Percentiles rank a stretch among this genome's conserved stretches.
These are phyloP conservation scores for Indicator maculatus DNA, from an alignment of 2,113 vertebrate species.

Conservation along the genomic window DNA sequence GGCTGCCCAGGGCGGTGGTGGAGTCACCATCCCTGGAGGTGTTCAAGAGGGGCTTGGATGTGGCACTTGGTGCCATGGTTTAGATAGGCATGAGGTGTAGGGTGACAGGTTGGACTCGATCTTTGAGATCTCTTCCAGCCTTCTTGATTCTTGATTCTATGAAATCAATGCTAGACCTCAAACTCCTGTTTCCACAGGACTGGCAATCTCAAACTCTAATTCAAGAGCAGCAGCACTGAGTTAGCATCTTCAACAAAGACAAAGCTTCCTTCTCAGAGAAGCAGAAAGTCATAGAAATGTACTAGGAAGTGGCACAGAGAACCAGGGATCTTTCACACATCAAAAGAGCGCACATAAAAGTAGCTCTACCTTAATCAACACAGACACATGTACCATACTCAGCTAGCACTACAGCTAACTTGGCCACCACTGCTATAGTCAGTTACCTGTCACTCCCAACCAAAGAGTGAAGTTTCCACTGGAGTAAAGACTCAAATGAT, in stretches of 20 bases:
- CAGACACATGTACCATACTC: fast-evolving
- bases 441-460: neutral
- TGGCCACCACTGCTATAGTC: neutral
- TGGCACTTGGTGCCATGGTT: too few relatives aligned
- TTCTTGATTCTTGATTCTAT: too few relatives aligned
- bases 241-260: neutral
- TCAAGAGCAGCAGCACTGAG: neutral
- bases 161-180: neutral
- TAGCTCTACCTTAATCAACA: neutral
- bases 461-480: neutral
- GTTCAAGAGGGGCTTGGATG: too few relatives aligned
- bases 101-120: too few relatives aligned
- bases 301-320: neutral
- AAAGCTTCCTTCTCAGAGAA: neutral
- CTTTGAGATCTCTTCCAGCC: too few relatives aligned
- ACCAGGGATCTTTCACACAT: neutral
- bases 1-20: too few relatives aligned
- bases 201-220: neutral
- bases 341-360: neutral
- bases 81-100: too few relatives aligned
- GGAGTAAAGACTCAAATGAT: neutral
- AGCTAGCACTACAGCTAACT: neutral
- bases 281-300: neutral
- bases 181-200: neutral
- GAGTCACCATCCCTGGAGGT: too few relatives aligned